Base-by-base conservation (phyloP, 2,113 vertebrate genomes). In the Amphiprion ocellaris region DNA sequence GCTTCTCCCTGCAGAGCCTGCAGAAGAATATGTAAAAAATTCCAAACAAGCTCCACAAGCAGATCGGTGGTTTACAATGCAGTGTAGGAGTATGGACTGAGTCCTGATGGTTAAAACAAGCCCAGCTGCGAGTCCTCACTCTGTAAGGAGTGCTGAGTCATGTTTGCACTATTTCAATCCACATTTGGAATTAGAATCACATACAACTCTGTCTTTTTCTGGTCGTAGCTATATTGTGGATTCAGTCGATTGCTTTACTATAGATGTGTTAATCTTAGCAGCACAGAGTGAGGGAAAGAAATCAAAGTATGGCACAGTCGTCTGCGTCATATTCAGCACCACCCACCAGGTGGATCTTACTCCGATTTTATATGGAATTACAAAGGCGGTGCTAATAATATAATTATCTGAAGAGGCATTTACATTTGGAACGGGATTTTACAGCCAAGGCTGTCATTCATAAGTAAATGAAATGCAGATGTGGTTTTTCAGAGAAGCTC, bases 1-100 rank as follows among this genome's bases (percentile, higher is more conserved):
- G 9, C 23, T 33, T 70, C 30, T 75, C 16, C 53, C 46, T 55
- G 24, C 58, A 73, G 52, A 79, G 30, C 56, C 16, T 33, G 62
- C 44, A 1, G 5, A 21, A 75, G 63, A 77, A 82, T 83, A 87
- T 68, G 70, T 56, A 15, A 77, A 66, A 60, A 15, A 26, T 77
- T 65, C 66, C 39, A 74, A 72, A 76, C 55, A 47, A 83, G 64
- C 59, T 74, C 76, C 24, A 19, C 17, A n/a, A 80, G 60, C 59
- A 44, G 19, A 54, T 72, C 19, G n/a, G 59, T 3, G 52, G 66
- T 68, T 82, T 77, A 61, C 21, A 80, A 2, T 12, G 37, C 24
- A 55, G 52, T 1, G 16, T 54, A 30, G 70, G 62, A 65, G 67
- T 2, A 62, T 78, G 61, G 33, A 46, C 33, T 64, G 75, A 68